Percentiles rank a stretch among this genome's conserved stretches.
Evolutionary conservation across 2,797 vertebrate species (phyloP).

Genomic region (Hoplostethus mediterraneus): DNA sequence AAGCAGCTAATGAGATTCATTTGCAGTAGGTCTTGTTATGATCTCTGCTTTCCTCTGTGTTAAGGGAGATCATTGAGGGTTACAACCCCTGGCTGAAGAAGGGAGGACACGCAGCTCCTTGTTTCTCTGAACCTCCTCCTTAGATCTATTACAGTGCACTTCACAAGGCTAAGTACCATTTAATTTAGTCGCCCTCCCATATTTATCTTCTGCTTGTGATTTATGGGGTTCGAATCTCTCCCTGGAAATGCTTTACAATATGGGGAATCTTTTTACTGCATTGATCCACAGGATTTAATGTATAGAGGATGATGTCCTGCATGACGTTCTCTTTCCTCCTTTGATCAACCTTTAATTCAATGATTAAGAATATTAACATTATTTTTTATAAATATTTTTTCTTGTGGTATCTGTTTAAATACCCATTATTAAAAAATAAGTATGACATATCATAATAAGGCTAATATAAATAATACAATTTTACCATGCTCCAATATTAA

Average conservation of each 20-base stretch:
- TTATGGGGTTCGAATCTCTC: slow-evolving; percentile 78
- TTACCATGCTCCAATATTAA: not conserved
- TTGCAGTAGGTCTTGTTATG: slow-evolving; percentile 74
- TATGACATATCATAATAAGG: not conserved
- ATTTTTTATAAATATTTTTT: slow-evolving; percentile 21
- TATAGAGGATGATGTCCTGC: not conserved
- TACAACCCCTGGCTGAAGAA: slow-evolving; percentile 79
- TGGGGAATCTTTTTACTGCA: slow-evolving; percentile 41
- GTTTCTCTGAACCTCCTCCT: slow-evolving; percentile 78
- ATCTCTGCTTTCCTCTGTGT: slow-evolving; percentile 79
- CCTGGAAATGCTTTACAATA: slow-evolving; percentile 54
- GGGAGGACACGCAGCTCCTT: slow-evolving; percentile 71
- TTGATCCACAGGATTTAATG: slow-evolving; percentile 27
- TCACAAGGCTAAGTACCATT: slow-evolving; percentile 89
- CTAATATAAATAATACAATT: not conserved
- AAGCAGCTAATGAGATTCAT: slow-evolving; percentile 76
- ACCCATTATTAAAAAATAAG: slow-evolving; percentile 9
- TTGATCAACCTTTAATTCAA: slow-evolving; percentile 31
- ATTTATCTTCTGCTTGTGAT: slow-evolving; percentile 87
- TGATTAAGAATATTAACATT: slow-evolving; percentile 3
- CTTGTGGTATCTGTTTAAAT: not conserved
- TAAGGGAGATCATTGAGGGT: slow-evolving; percentile 82
- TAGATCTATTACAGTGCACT: slow-evolving; percentile 84
- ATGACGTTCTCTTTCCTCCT: not conserved
- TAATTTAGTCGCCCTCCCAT: slow-evolving; percentile 85